Percentiles rank a stretch among this genome's conserved stretches.
phyloP scores from a whole-genome alignment of 2,113 vertebrate genomes.

The Myotis yumanensis region DNA sequence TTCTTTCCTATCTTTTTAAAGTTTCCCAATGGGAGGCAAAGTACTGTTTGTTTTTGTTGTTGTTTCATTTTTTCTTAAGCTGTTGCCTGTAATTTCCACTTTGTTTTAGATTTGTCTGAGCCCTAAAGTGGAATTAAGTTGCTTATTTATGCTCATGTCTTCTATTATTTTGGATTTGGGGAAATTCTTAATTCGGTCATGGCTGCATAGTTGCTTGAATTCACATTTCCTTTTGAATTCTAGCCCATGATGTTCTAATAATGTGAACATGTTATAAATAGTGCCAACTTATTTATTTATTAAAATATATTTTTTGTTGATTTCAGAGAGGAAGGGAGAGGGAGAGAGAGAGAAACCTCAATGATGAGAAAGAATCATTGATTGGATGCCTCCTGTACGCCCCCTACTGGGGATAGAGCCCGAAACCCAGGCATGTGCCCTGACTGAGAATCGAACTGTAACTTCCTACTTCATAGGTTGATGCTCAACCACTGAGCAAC shows the following conservation, averaged over 20 bases:
- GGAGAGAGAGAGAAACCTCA: no score
- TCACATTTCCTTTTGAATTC: background rate
- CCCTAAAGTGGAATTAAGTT: constrained; percentile 71
- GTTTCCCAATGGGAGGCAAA: constrained; percentile 72
- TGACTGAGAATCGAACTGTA: no score
- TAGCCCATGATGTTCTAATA: background rate
- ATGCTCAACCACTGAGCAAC: no score
- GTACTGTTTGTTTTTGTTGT: constrained; percentile 13
- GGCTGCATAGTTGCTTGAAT: constrained; percentile 49
- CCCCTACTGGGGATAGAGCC: no score
- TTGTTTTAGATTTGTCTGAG: constrained; percentile 80
- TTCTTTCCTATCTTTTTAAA: constrained; percentile 76
- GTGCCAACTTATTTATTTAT: background rate
- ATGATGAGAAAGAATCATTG: no score
- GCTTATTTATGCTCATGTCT: constrained; percentile 66
- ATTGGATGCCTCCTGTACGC: no score
- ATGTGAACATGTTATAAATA: background rate
- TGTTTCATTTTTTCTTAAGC: constrained; percentile 80
- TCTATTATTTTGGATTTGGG: constrained; percentile 51
- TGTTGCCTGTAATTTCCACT: constrained; percentile 79
- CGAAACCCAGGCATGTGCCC: no score
- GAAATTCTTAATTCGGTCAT: constrained; percentile 69
- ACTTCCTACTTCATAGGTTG: no score
- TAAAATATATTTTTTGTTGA: no score
- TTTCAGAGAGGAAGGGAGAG: no score